phyloP scores from a whole-genome alignment of 2,888 invertebrate genomes.

The Ichneumoninae sp. region DNA sequence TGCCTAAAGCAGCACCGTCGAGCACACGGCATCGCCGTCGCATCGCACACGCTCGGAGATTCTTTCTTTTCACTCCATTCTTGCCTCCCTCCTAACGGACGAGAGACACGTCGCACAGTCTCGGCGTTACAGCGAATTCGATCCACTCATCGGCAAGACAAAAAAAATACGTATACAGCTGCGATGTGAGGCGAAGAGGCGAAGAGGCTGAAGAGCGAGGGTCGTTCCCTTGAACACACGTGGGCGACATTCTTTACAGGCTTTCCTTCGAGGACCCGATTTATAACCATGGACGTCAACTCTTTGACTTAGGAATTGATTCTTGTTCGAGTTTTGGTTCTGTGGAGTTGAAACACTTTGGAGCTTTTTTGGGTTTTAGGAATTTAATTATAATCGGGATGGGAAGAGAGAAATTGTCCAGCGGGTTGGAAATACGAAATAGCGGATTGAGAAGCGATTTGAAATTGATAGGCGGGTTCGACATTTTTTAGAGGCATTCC shows the following conservation, averaged over 20 bases:
- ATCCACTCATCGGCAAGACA: slow-evolving; percentile 29
- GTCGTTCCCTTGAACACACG: slow-evolving; percentile 1
- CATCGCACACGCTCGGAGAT: slow-evolving; percentile 45
- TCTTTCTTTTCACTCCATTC: slow-evolving; percentile 45
- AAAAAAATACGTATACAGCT: neutral
- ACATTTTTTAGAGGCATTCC: no score
- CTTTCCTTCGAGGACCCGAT: slow-evolving; percentile 10
- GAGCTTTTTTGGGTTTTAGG: no score
- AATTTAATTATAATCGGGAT: no score
- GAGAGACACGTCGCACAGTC: slow-evolving; percentile 38
- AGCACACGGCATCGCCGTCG: slow-evolving; percentile 41
- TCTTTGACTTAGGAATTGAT: neutral
- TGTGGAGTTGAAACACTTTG: no score
- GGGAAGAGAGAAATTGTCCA: no score
- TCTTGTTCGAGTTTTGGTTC: no score
- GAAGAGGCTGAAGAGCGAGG: neutral
- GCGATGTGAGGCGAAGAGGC: slow-evolving; percentile 2
- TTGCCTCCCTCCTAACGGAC: slow-evolving; percentile 34
- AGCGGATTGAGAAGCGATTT: no score
- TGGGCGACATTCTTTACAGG: neutral
- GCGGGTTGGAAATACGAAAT: no score
- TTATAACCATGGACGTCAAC: neutral
- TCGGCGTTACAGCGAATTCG: slow-evolving; percentile 52
- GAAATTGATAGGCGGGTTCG: no score
- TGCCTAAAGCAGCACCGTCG: slow-evolving; percentile 39